Evolutionary conservation across 2,113 vertebrate genomes (phyloP).

Genomic region (Coptodon bakossiorum): DNA sequence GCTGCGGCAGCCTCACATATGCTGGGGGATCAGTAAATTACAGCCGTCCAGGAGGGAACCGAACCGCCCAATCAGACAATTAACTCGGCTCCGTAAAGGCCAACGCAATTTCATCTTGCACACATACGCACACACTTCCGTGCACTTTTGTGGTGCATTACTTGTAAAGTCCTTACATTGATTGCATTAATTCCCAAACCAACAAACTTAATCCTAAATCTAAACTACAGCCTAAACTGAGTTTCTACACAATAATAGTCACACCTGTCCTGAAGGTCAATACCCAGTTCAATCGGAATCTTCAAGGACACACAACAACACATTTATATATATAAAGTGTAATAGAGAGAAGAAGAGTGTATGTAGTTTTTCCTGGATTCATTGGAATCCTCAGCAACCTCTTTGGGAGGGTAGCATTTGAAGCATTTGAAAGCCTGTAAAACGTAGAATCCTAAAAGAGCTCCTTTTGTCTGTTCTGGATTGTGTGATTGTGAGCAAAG

Average conservation of each 20-base stretch:
- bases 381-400: not conserved
- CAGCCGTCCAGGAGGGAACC: conserved; percentile 43
- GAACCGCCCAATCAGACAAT: conserved; percentile 57
- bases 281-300: not conserved
- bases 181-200: conserved; percentile 17
- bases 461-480: not conserved
- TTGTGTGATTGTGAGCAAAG: conserved; percentile 3
- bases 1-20: conserved; percentile 39
- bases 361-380: not conserved
- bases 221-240: not conserved
- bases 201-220: not conserved
- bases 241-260: not conserved
- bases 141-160: not conserved
- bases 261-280: not conserved
- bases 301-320: not conserved
- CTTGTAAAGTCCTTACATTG: conserved; percentile 12
- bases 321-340: not conserved
- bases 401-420: not conserved
- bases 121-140: not conserved
- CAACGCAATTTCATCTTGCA: conserved; percentile 42
- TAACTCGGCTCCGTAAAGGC: conserved; percentile 55
- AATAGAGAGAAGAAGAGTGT: not conserved
- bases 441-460: not conserved
- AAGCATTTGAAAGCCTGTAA: not conserved
- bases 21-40: conserved; percentile 50